These are phyloP conservation scores for Drosophila kanapiae DNA, from an alignment of 1,140 invertebrate species.

Conservation along the genomic window DNA sequence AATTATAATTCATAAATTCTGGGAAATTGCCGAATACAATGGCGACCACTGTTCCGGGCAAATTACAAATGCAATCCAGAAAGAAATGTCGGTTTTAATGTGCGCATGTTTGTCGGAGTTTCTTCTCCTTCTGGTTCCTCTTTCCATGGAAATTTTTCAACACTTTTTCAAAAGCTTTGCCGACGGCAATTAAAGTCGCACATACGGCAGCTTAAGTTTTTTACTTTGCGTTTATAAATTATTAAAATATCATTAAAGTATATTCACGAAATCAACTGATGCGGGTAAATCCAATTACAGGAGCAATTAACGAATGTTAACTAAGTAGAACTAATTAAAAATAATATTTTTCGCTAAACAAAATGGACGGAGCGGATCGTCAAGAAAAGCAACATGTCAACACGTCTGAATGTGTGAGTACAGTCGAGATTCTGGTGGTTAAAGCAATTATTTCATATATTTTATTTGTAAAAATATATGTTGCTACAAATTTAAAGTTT, in stretches of 20 bases:
- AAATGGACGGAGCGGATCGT: constrained; percentile 39
- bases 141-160: constrained; percentile 48
- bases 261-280: constrained; percentile 56
- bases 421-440: constrained; percentile 2
- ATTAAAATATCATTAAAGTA: constrained; percentile 77
- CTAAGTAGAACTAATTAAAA: constrained; percentile 84
- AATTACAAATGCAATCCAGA: constrained; percentile 68
- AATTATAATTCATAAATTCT: constrained; percentile 85
- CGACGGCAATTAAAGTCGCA: constrained; percentile 55
- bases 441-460: neutral
- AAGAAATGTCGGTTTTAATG: constrained; percentile 50
- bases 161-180: constrained; percentile 50
- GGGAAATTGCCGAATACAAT: constrained; percentile 82
- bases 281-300: constrained; percentile 81
- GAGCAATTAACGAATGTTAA: constrained; percentile 80
- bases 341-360: constrained; percentile 77
- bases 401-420: constrained; percentile 2
- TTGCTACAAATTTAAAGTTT: neutral
- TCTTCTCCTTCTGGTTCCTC: constrained; percentile 8
- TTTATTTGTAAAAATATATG: neutral
- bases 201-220: constrained; percentile 44
- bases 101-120: constrained; percentile 9
- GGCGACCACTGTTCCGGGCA: constrained; percentile 63
- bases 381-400: constrained; percentile 2
- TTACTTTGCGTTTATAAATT: constrained; percentile 42